phyloP scores from a whole-genome alignment of 2,888 invertebrate genomes.

The Scaeva pyrastri region DNA sequence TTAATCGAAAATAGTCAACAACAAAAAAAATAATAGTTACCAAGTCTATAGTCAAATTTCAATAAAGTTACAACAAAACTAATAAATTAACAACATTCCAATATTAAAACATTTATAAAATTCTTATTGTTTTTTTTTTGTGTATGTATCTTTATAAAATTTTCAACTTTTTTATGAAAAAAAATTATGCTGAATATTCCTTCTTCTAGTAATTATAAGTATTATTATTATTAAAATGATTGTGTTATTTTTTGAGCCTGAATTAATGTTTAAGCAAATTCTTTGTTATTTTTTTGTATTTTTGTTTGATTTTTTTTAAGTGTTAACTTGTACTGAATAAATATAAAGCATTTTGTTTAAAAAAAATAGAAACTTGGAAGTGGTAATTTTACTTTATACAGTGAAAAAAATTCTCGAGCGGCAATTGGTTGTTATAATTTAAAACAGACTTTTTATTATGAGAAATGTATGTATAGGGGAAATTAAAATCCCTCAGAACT shows the following conservation, averaged over 20 bases:
- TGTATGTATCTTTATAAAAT: not conserved
- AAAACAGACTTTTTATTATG: no score
- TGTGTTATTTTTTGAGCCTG: constrained; percentile 54
- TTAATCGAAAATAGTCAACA: constrained; percentile 49
- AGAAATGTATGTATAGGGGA: no score
- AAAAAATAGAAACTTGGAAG: not conserved
- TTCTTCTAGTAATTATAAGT: constrained; percentile 45
- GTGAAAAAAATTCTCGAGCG: no score
- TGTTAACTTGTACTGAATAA: constrained; percentile 66
- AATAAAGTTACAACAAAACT: constrained; percentile 15
- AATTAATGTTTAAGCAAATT: constrained; percentile 55
- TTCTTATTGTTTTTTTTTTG: not conserved
- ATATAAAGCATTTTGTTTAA: constrained; percentile 58
- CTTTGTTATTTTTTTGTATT: constrained; percentile 37
- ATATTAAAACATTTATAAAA: constrained; percentile 19
- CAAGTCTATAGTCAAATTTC: constrained; percentile 50
- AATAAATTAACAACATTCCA: constrained; percentile 48
- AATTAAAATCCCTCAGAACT: no score
- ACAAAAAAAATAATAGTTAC: constrained; percentile 11
- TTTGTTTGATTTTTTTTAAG: constrained; percentile 59
- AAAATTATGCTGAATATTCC: constrained; percentile 13
- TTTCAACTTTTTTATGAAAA: not conserved
- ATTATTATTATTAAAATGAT: constrained; percentile 13
- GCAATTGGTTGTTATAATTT: no score
- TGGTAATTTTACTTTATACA: not conserved